Evolutionary conservation across 2,113 vertebrate species (phyloP), one percentile per base, ranked within the genome.

Genomic region (Malurus elegans): DNA sequence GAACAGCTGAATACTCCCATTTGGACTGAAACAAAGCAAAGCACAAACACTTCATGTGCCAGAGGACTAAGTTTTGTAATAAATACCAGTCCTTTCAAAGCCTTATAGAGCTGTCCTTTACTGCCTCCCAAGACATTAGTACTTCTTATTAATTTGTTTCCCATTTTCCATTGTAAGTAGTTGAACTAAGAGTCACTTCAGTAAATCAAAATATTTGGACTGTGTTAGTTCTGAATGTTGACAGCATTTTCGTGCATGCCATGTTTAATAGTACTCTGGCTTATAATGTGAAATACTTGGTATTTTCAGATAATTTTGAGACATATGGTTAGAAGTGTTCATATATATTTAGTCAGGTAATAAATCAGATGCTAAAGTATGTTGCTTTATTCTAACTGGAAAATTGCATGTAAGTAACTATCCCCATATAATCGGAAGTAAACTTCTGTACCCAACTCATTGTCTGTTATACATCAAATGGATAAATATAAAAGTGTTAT

Each of bases 311-410:
- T n/a, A 62, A 80, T 83, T 83, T 57, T 60, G 53, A 91, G 81
- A 72, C 23, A 4, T 70, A 38, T 44, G 11, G 24, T 92, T 92
- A 92, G 79, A 90, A 78, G 5, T 70, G 24, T 71, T 86, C 47
- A 51, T 95, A 95, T 60, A 54, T 66, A 54, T 76, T 92, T 91
- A 86, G 70, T 65, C 90, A 97, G 69, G 79, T 76, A 92, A 95
- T 45, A 93, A 58, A 61, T 93, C 85, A 97, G 96, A 87, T 56
- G 70, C 86, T 96, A 83, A 79, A 81, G 36, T 81, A 79, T 20
- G 32, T 79, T 92, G 50, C 18, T 47, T 92, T 96, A 88, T 95
- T 81, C 86, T 96, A 95, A 90, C 44, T 97, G 86, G 73, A 92
- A 93, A 93, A 88, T 72, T 84, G 53, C 14, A 2, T 79, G 12